phyloP scores from a whole-genome alignment of 1,140 invertebrate species.

The Nixonia krombeini region DNA sequence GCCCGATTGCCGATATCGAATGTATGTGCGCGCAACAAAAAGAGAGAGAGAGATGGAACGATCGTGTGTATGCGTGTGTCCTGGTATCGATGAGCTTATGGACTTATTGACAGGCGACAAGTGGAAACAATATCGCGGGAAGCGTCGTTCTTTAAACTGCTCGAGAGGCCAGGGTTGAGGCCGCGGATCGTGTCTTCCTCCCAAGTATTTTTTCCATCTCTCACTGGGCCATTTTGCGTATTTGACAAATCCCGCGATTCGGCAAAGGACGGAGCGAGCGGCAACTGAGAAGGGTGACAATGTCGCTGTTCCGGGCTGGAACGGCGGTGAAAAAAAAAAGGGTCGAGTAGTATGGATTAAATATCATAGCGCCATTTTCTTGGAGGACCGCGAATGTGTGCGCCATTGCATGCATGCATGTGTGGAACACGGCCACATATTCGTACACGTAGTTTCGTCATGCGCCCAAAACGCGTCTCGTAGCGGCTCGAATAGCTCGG shows the following conservation, averaged over 20 bases:
- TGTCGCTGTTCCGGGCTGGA: too few relatives aligned
- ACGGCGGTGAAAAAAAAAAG: background rate
- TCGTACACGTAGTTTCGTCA: slow-evolving; percentile 2
- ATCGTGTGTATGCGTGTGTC: background rate
- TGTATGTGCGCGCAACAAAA: background rate
- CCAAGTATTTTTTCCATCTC: too few relatives aligned
- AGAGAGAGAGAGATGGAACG: background rate
- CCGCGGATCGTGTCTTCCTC: too few relatives aligned
- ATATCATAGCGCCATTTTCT: slow-evolving; percentile 2
- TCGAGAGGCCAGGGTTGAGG: background rate
- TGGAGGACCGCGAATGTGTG: background rate
- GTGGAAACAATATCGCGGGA: background rate
- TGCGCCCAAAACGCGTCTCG: slow-evolving; percentile 8
- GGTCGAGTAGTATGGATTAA: background rate
- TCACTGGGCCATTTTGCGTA: too few relatives aligned
- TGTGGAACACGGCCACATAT: too few relatives aligned
- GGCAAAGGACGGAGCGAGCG: too few relatives aligned
- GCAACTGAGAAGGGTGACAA: too few relatives aligned
- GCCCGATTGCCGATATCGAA: background rate
- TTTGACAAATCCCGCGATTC: too few relatives aligned
- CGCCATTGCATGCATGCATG: background rate
- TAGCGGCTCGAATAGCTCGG: slow-evolving; percentile 2
- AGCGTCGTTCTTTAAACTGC: background rate
- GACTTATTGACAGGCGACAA: background rate
- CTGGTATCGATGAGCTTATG: background rate